Evolutionary conservation across 2,113 vertebrate species (phyloP).

Genomic region (Fulica atra): DNA sequence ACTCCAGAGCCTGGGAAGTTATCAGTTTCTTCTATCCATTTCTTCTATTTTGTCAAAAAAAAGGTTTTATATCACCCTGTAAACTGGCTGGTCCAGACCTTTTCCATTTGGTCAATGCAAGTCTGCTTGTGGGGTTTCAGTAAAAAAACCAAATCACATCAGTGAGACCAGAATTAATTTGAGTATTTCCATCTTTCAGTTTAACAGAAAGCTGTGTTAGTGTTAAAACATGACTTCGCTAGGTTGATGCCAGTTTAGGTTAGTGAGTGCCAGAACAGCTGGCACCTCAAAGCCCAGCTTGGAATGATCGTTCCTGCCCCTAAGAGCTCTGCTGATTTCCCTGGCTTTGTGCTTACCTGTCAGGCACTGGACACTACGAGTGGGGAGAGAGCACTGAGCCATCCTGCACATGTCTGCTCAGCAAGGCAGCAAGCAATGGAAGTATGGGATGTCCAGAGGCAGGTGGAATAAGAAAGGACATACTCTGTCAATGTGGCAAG

Average conservation of each 20-base stretch:
- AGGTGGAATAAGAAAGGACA: neutral
- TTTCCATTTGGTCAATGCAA: neutral
- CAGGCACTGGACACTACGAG: neutral
- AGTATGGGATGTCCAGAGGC: neutral
- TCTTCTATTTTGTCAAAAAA: neutral
- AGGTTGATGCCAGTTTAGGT: neutral
- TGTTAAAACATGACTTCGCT: neutral
- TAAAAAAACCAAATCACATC: rapidly evolving
- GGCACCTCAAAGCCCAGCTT: neutral
- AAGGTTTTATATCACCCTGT: neutral
- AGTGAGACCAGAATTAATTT: neutral
- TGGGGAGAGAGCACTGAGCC: neutral
- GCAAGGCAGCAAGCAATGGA: neutral
- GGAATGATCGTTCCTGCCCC: neutral
- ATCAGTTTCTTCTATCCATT: neutral
- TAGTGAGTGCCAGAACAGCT: neutral
- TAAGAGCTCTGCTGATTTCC: neutral
- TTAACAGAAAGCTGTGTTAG: neutral
- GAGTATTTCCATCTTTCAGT: neutral
- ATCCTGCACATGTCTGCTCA: neutral
- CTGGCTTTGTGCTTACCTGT: neutral
- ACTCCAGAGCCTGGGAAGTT: neutral
- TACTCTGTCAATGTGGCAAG: neutral
- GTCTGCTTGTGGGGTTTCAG: rapidly evolving
- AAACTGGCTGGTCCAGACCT: neutral